Conservation (phyloP, 2,797 vertebrate species). For the Mormyrops boulengeri region DNA sequence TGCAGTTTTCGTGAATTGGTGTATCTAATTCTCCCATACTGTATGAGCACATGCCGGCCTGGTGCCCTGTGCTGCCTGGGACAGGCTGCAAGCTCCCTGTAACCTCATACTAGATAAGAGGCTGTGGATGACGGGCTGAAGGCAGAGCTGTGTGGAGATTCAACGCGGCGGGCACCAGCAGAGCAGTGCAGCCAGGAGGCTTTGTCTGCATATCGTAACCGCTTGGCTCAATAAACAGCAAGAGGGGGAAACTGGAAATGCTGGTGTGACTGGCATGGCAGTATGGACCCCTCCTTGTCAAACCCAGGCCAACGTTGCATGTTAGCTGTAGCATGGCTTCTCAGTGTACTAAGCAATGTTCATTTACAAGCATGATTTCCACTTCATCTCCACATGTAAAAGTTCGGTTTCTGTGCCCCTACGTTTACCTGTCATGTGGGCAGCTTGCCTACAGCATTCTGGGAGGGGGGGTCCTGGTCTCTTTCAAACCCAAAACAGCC, state of each 20-base stretch:
- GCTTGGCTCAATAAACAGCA: neutral
- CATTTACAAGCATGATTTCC: neutral
- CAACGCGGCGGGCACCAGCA: neutral
- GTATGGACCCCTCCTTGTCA: neutral
- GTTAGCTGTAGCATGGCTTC: neutral
- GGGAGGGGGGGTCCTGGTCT: neutral
- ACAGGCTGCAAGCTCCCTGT: neutral
- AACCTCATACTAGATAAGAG: neutral
- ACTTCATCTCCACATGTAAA: neutral
- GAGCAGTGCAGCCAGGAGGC: neutral
- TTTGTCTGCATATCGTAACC: neutral
- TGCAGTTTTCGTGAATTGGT: slow-evolving; percentile 34
- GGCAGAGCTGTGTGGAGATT: neutral
- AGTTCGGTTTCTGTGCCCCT: neutral
- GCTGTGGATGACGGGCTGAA: neutral
- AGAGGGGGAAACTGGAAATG: neutral
- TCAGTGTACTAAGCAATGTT: neutral
- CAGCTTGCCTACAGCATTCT: neutral
- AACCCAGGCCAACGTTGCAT: neutral
- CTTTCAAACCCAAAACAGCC: neutral
- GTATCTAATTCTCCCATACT: slow-evolving; percentile 26
- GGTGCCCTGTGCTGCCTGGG: slow-evolving; percentile 29
- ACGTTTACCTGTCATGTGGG: neutral
- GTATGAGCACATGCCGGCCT: neutral
- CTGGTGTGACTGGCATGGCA: neutral